Percentiles rank a stretch among this genome's conserved stretches.
phyloP scores from a whole-genome alignment of 2,888 invertebrate genomes.

The Notodonta dromedarius region DNA sequence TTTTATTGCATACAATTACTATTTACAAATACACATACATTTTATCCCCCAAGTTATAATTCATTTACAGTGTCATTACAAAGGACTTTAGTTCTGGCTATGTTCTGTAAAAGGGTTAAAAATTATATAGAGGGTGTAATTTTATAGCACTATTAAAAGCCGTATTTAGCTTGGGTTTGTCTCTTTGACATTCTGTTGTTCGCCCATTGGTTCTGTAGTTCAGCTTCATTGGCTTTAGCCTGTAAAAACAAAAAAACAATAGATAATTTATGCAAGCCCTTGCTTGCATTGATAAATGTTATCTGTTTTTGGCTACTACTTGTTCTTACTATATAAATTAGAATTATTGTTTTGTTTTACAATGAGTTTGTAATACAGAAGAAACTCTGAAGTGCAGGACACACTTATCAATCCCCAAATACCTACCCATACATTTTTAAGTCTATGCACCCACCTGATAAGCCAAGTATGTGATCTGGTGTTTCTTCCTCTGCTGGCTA shows the following conservation, averaged over 20 bases:
- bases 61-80: too few species aligned
- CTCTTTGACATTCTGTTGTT: conserved; percentile 92
- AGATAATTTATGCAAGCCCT: neutral
- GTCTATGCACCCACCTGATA: conserved; percentile 84
- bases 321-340: too few species aligned
- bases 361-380: too few species aligned
- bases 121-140: too few species aligned
- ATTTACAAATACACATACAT: conserved; percentile 3
- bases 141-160: conserved; percentile 86
- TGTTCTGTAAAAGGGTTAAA: too few species aligned
- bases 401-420: too few species aligned
- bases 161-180: conserved; percentile 98
- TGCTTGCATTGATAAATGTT: too few species aligned
- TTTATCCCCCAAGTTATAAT: neutral
- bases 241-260: conserved; percentile 81
- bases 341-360: too few species aligned
- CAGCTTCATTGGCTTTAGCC: conserved; percentile 97
- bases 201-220: conserved; percentile 97
- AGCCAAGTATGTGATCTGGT: conserved; percentile 98
- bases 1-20: conserved; percentile 19
- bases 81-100: neutral
- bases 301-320: too few species aligned
- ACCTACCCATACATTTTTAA: neutral
- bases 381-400: too few species aligned
- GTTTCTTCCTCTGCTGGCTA: conserved; percentile 91